Conservation (phyloP, 2,888 invertebrate species). For the Pyrochroa serraticornis region DNA sequence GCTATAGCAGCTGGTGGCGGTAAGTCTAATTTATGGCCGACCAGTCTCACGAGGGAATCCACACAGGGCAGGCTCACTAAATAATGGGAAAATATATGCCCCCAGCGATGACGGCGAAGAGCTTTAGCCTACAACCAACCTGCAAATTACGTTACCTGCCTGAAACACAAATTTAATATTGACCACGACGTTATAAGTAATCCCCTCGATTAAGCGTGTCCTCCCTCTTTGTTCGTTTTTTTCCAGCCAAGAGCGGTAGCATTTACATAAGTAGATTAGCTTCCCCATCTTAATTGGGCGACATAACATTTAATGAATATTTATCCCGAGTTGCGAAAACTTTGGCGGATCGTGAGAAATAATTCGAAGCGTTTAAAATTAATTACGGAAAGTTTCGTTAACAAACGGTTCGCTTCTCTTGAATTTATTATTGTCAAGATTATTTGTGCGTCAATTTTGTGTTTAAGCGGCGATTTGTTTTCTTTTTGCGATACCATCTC, state of each 20-base stretch:
- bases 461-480: slow-evolving; percentile 4
- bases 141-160: background rate
- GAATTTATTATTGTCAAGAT: background rate
- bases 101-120: slow-evolving; percentile 17
- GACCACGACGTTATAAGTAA: slow-evolving; percentile 27
- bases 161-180: slow-evolving; percentile 36
- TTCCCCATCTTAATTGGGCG: slow-evolving; percentile 9
- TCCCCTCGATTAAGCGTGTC: slow-evolving; percentile 2
- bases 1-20: slow-evolving; percentile 43
- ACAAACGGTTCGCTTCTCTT: background rate
- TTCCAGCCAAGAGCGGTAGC: background rate
- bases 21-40: slow-evolving; percentile 43
- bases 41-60: slow-evolving; percentile 32
- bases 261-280: slow-evolving; percentile 9
- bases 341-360: background rate
- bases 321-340: slow-evolving; percentile 5
- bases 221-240: background rate
- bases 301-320: slow-evolving; percentile 20
- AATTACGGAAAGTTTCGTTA: slow-evolving; percentile 9
- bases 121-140: no score
- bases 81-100: slow-evolving; percentile 33
- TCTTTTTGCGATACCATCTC: slow-evolving; percentile 7
- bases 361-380: slow-evolving; percentile 19
- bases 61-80: slow-evolving; percentile 28
- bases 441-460: slow-evolving; percentile 3